Evolutionary conservation across 2,797 vertebrate genomes (phyloP).

Genomic region (Chlorospingus flavigularis): DNA sequence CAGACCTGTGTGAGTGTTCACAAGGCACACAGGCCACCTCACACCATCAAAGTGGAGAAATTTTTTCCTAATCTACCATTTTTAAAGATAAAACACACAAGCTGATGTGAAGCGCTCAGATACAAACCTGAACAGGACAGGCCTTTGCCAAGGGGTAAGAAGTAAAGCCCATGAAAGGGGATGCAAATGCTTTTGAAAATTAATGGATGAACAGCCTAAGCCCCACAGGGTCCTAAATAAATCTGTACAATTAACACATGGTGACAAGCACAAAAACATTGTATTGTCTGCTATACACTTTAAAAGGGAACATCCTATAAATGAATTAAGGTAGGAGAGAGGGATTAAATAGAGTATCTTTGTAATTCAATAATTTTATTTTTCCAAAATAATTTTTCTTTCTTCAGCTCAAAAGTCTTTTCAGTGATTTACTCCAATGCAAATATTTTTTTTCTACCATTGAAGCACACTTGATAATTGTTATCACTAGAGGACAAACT

Average conservation of each 20-base stretch:
- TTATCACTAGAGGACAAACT: not conserved
- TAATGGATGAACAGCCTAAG: not conserved
- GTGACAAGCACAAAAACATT: not conserved
- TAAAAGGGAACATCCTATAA: not conserved
- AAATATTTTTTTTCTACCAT: not conserved
- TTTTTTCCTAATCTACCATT: not conserved
- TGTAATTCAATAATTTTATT: not conserved
- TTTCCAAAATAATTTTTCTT: not conserved
- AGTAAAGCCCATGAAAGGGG: not conserved
- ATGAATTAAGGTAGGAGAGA: not conserved
- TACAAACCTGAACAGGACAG: not conserved
- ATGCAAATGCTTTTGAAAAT: not conserved
- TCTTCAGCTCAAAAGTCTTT: not conserved
- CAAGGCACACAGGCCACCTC: not conserved
- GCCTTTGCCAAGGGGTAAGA: not conserved
- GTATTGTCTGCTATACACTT: not conserved
- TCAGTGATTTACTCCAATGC: not conserved
- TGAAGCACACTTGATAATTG: not conserved
- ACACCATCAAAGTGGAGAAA: not conserved
- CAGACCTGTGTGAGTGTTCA: not conserved
- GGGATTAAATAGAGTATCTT: not conserved
- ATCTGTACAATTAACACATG: not conserved
- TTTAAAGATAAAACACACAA: not conserved
- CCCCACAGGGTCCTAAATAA: not conserved
- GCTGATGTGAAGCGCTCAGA: not conserved